Percentiles rank a stretch among this genome's conserved stretches.
Conservation (phyloP, 1,140 invertebrate species). For the Pogonomyrmex californicus region DNA sequence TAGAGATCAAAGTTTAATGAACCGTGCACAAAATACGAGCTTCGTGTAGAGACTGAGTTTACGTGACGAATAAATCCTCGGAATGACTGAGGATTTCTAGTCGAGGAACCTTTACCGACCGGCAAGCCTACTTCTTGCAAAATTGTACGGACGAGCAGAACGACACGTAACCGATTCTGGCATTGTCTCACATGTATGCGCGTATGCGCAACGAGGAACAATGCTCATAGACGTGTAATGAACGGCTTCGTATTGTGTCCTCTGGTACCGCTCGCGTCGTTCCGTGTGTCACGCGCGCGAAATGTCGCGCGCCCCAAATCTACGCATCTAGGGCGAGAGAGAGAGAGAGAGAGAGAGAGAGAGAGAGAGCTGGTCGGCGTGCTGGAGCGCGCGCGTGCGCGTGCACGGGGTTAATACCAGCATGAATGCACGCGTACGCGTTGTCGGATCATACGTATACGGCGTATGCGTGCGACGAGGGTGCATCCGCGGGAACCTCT, state of each 20-base stretch:
- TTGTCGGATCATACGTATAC: conserved; percentile 44
- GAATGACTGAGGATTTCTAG: background rate
- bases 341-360: background rate
- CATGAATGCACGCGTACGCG: conserved; percentile 35
- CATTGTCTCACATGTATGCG: conserved; percentile 66
- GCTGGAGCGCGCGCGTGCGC: conserved; percentile 25
- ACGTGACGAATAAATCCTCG: too few relatives aligned
- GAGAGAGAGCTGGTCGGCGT: background rate
- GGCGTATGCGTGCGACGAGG: conserved; percentile 36
- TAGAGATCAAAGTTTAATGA: background rate
- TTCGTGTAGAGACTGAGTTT: background rate
- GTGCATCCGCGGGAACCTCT: conserved; percentile 71
- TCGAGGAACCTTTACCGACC: background rate
- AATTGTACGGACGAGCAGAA: background rate
- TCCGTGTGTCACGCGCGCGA: conserved; percentile 74
- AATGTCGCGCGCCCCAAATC: conserved; percentile 58
- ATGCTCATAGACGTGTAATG: conserved; percentile 79
- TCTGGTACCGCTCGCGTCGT: conserved; percentile 59
- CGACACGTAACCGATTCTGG: conserved; percentile 3
- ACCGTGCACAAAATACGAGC: background rate
- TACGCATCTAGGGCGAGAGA: conserved; percentile 40
- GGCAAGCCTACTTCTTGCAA: background rate
- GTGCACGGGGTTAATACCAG: background rate
- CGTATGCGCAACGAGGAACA: conserved; percentile 73
- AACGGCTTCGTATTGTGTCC: conserved; percentile 78